Conservation (phyloP, 2,888 invertebrate species). For the Digitonthophagus gazella region DNA sequence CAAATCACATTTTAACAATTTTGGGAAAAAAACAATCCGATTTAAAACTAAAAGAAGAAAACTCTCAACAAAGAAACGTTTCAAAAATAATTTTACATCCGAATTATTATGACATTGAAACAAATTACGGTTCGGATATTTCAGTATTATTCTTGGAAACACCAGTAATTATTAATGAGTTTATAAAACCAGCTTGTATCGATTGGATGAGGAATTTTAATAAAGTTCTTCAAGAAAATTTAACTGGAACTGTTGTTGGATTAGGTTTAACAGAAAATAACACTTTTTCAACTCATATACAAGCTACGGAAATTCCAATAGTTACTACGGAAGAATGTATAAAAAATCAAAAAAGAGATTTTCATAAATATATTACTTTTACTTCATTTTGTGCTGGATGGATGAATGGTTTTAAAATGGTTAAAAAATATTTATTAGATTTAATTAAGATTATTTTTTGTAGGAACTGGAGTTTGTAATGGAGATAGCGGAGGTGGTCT, state of each 20-base stretch:
- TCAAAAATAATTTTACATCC: conserved; percentile 50
- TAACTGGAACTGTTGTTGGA: conserved; percentile 48
- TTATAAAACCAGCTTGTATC: conserved; percentile 56
- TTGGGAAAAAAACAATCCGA: conserved; percentile 47
- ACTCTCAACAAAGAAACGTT: conserved; percentile 46
- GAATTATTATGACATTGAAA: conserved; percentile 52
- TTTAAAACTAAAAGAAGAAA: conserved; percentile 38
- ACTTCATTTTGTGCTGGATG: conserved; percentile 65
- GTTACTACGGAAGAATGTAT: conserved; percentile 57
- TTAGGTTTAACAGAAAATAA: conserved; percentile 62
- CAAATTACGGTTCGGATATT: conserved; percentile 59
- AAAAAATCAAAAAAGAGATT: conserved; percentile 52
- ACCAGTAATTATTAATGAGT: conserved; percentile 48
- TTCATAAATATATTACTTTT: conserved; percentile 57
- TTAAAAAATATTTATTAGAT: not conserved
- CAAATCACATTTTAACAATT: conserved; percentile 43
- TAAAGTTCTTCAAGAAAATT: conserved; percentile 31
- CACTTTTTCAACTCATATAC: conserved; percentile 53
- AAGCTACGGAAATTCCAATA: conserved; percentile 54
- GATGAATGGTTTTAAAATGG: conserved; percentile 51
- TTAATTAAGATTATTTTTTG: conserved; percentile 26
- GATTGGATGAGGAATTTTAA: conserved; percentile 45
- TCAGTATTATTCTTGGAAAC: conserved; percentile 53
- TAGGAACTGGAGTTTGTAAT: conserved; percentile 60
- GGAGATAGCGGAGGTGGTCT: conserved; percentile 66